phyloP scores from a whole-genome alignment of 2,888 invertebrate genomes.

The Napeogenes sylphis region DNA sequence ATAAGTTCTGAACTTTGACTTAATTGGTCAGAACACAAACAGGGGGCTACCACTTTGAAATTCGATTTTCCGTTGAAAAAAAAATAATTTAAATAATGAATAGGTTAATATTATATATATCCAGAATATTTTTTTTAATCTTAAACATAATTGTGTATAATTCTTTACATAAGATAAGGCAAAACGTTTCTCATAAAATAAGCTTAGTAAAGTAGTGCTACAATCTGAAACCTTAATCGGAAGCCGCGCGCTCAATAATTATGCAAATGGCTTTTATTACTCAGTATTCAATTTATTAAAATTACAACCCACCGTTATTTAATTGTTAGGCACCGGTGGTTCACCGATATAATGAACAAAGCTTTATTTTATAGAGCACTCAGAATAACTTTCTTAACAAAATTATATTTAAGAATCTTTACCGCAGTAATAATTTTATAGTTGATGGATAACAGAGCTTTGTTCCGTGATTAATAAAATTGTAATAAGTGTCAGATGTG shows the following conservation, averaged over 20 bases:
- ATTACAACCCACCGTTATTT: slow-evolving; percentile 46
- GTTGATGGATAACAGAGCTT: too few relatives aligned
- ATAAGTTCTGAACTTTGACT: too few relatives aligned
- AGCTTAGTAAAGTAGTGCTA: too few relatives aligned
- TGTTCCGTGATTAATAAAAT: too few relatives aligned
- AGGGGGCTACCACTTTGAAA: slow-evolving; percentile 11
- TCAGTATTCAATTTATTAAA: slow-evolving; percentile 65
- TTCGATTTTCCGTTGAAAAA: slow-evolving; percentile 11
- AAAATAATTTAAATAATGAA: too few relatives aligned
- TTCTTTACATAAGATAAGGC: too few relatives aligned
- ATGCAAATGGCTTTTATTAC: slow-evolving; percentile 57
- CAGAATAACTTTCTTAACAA: background rate
- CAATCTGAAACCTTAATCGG: slow-evolving; percentile 37
- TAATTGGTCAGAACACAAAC: slow-evolving; percentile 11
- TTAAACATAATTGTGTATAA: too few relatives aligned
- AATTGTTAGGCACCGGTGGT: slow-evolving; percentile 29
- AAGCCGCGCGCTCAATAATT: slow-evolving; percentile 32
- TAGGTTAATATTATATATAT: too few relatives aligned
- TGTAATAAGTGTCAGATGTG: too few relatives aligned
- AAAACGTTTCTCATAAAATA: too few relatives aligned
- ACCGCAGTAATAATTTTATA: too few relatives aligned
- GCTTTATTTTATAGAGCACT: background rate
- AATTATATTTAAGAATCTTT: background rate
- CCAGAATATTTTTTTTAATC: too few relatives aligned
- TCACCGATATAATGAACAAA: background rate